These are phyloP conservation scores for Macaca mulatta DNA, from an alignment of 2,113 vertebrate species.

Conservation along the genomic window DNA sequence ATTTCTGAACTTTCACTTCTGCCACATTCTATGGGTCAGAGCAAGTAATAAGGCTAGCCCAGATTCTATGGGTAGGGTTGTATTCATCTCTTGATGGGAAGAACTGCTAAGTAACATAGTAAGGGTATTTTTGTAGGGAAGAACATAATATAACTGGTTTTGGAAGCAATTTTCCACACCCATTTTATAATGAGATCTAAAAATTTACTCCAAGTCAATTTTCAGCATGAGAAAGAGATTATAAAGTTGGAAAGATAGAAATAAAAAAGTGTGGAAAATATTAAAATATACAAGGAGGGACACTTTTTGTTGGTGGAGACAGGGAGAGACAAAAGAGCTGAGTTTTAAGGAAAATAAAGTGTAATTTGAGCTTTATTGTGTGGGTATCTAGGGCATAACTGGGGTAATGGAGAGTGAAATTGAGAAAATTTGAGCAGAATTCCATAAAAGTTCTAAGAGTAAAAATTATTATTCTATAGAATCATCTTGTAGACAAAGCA, in stretches of 20 bases:
- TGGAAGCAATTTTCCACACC: background rate
- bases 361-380: background rate
- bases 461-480: slow-evolving; percentile 54
- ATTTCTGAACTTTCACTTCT: background rate
- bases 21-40: background rate
- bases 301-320: background rate
- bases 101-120: background rate
- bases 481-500: slow-evolving; percentile 59
- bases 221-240: background rate
- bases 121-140: background rate
- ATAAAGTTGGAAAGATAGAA: background rate
- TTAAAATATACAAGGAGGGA: background rate
- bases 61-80: background rate
- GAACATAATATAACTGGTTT: background rate
- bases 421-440: slow-evolving; percentile 60
- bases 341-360: slow-evolving; percentile 13
- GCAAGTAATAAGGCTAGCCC: background rate
- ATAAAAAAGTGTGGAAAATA: slow-evolving; percentile 25
- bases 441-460: slow-evolving; percentile 40
- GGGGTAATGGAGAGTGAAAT: slow-evolving; percentile 56
- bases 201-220: background rate
- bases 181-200: background rate
- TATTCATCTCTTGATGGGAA: background rate
- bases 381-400: slow-evolving; percentile 11
- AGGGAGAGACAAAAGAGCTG: background rate